Evolutionary conservation across 2,888 invertebrate genomes (phyloP).

Genomic region (Watsonalla cultraria): DNA sequence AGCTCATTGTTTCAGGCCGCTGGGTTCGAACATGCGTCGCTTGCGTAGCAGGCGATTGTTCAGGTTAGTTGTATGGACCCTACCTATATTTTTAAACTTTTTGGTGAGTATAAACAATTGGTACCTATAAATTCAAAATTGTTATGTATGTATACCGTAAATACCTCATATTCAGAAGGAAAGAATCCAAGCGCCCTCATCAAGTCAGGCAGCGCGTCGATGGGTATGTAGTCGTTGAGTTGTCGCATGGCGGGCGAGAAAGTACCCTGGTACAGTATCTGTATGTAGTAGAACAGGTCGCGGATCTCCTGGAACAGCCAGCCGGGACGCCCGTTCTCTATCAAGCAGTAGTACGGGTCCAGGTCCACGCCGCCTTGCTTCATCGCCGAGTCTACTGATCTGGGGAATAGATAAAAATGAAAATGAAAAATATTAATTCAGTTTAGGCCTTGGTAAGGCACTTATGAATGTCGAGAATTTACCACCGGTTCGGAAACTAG

Average conservation of each 20-base stretch:
- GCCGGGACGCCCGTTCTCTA: constrained; percentile 84
- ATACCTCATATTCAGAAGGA: constrained; percentile 87
- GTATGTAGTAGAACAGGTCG: constrained; percentile 87
- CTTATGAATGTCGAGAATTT: too few species aligned
- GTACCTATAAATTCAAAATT: too few species aligned
- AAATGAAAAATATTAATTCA: too few species aligned
- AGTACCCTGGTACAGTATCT: constrained; percentile 85
- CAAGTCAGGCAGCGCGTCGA: constrained; percentile 84
- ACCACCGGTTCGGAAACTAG: too few species aligned
- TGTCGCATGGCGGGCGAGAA: constrained; percentile 80
- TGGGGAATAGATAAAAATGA: constrained; percentile 32
- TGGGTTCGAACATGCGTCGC: too few species aligned
- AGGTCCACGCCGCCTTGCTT: constrained; percentile 77
- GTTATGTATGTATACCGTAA: too few species aligned
- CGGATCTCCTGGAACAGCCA: constrained; percentile 85
- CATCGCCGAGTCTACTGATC: constrained; percentile 71
- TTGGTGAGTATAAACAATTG: too few species aligned
- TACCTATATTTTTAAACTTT: too few species aligned
- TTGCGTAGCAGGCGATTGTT: too few species aligned
- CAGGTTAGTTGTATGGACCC: too few species aligned
- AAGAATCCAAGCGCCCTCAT: constrained; percentile 87
- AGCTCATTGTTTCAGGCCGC: too few species aligned
- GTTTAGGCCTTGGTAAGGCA: too few species aligned
- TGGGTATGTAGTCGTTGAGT: constrained; percentile 79
- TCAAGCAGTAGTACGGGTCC: constrained; percentile 83